Evolutionary conservation across 2,888 invertebrate species (phyloP).

Genomic region (Microplitis manilae): DNA sequence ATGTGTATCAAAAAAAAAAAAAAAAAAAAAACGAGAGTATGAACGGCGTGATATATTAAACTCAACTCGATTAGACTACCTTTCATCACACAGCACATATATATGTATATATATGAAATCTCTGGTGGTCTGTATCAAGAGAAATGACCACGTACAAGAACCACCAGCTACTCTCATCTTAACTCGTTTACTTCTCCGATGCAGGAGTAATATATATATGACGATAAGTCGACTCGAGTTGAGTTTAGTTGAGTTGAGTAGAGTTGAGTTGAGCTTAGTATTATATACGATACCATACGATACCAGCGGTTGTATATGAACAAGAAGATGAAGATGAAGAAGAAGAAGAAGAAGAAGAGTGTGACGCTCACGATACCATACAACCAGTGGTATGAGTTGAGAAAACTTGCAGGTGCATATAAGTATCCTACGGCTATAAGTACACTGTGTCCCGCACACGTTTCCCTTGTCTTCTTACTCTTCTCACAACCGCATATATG

Average conservation of each 20-base stretch:
- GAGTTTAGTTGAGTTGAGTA: too few species aligned
- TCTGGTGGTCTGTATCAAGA: constrained; percentile 30
- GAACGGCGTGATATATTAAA: too few species aligned
- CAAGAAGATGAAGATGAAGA: neutral
- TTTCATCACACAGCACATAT: too few species aligned
- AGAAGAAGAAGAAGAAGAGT: neutral
- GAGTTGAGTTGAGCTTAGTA: too few species aligned
- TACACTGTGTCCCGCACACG: constrained; percentile 18
- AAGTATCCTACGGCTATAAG: constrained; percentile 25
- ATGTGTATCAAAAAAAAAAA: too few species aligned
- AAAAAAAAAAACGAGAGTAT: too few species aligned
- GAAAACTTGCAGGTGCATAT: constrained; percentile 31
- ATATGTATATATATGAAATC: neutral
- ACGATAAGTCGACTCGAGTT: too few species aligned
- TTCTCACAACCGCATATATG: too few species aligned
- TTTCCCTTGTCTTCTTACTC: constrained; percentile 17
- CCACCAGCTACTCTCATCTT: constrained; percentile 22
- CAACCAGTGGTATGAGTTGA: neutral
- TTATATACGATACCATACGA: too few species aligned
- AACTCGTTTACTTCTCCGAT: constrained; percentile 12
- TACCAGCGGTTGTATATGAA: too few species aligned
- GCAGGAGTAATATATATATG: too few species aligned
- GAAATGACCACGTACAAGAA: constrained; percentile 3
- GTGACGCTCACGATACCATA: neutral
- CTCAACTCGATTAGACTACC: too few species aligned